Evolutionary conservation across 2,113 vertebrate species (phyloP).

Genomic region (Xyrauchen texanus): DNA sequence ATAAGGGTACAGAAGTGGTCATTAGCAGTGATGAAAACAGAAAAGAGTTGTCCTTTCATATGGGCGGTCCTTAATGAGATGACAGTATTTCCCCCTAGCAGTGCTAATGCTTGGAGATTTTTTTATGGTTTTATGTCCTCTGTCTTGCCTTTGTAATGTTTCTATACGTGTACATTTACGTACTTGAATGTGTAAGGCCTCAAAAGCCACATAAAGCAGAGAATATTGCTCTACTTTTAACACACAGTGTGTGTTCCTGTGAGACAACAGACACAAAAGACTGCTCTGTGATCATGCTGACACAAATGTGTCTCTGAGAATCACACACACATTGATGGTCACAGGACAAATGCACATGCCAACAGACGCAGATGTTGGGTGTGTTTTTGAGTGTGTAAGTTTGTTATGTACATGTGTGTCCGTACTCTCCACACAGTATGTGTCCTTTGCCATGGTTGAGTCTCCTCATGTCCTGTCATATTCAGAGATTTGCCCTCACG

Average conservation of each 20-base stretch:
- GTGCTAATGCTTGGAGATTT: not conserved
- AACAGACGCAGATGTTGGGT: constrained; percentile 41
- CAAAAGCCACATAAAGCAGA: no score
- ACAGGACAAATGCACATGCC: constrained; percentile 22
- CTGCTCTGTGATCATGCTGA: constrained; percentile 33
- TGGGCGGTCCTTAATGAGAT: not conserved
- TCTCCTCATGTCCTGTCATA: constrained; percentile 52
- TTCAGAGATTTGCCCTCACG: constrained; percentile 37
- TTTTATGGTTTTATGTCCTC: no score
- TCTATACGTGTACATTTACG: no score
- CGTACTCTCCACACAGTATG: constrained; percentile 42
- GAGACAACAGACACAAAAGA: constrained; percentile 34
- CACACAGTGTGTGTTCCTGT: constrained; percentile 25
- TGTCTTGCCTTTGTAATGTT: not conserved
- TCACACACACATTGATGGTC: constrained; percentile 30
- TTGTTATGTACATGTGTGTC: constrained; percentile 27
- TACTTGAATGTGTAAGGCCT: no score
- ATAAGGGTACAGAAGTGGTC: constrained; percentile 46
- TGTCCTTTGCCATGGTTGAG: constrained; percentile 41
- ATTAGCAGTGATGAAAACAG: constrained; percentile 34
- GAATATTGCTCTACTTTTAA: constrained; percentile 5
- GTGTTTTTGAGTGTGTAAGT: not conserved
- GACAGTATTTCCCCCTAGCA: not conserved
- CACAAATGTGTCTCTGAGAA: constrained; percentile 39
- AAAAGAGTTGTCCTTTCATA: constrained; percentile 26